These are phyloP conservation scores for Proctacanthus coquilletti DNA, from an alignment of 1,140 invertebrate species.

Conservation along the genomic window DNA sequence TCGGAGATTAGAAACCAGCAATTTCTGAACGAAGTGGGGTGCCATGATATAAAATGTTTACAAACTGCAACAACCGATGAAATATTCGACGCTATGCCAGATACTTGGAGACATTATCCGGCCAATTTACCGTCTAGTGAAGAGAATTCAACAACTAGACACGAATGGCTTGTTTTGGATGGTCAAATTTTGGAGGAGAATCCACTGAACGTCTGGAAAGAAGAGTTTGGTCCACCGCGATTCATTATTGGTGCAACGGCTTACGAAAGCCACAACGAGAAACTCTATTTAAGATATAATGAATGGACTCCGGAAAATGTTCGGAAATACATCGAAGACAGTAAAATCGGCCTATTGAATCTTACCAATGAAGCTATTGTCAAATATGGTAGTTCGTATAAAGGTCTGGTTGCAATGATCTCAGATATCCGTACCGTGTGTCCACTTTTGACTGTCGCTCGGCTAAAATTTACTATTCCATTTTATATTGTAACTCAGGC, in stretches of 20 bases:
- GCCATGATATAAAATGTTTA: slow-evolving; percentile 40
- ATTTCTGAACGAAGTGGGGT: slow-evolving; percentile 37
- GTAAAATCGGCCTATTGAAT: slow-evolving; percentile 42
- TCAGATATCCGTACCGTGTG: slow-evolving; percentile 66
- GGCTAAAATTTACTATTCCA: slow-evolving; percentile 39
- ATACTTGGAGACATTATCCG: slow-evolving; percentile 46
- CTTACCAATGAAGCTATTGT: slow-evolving; percentile 42
- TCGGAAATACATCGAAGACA: slow-evolving; percentile 42
- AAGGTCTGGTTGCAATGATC: slow-evolving; percentile 51
- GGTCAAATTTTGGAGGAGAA: slow-evolving; percentile 47
- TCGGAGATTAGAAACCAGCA: slow-evolving; percentile 41
- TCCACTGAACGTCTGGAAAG: slow-evolving; percentile 41
- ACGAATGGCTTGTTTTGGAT: slow-evolving; percentile 61
- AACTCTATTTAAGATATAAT: slow-evolving; percentile 37
- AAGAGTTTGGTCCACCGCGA: slow-evolving; percentile 18
- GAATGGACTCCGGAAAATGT: slow-evolving; percentile 46
- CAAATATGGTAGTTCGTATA: slow-evolving; percentile 47
- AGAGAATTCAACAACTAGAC: slow-evolving; percentile 38
- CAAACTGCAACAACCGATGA: slow-evolving; percentile 41
- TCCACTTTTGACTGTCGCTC: slow-evolving; percentile 48
- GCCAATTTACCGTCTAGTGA: slow-evolving; percentile 40
- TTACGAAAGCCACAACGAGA: slow-evolving; percentile 45
- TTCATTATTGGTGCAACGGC: slow-evolving; percentile 57
- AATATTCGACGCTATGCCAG: slow-evolving; percentile 47
- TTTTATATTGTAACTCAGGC: slow-evolving; percentile 57